These are phyloP conservation scores for Diabrotica virgifera DNA, from an alignment of 1,140 invertebrate species.

Conservation along the genomic window DNA sequence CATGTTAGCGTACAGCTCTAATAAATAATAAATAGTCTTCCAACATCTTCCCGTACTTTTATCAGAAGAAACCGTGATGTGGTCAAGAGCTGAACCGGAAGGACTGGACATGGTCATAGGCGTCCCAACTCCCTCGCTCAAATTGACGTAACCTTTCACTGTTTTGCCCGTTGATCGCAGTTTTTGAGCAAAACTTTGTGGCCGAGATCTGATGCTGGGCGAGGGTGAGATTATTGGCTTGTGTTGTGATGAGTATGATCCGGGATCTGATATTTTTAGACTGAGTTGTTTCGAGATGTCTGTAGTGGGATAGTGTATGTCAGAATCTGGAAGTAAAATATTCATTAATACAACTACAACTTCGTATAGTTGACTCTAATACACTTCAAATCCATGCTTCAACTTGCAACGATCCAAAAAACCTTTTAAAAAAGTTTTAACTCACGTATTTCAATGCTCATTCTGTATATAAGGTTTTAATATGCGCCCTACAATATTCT, in stretches of 20 bases:
- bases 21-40: slow-evolving; percentile 89
- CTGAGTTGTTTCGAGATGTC: slow-evolving; percentile 44
- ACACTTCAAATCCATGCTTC: too few relatives aligned
- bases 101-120: slow-evolving; percentile 65
- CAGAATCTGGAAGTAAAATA: slow-evolving; percentile 17
- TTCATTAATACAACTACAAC: too few relatives aligned
- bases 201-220: slow-evolving; percentile 66
- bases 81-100: slow-evolving; percentile 57
- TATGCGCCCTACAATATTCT: too few relatives aligned
- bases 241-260: slow-evolving; percentile 39
- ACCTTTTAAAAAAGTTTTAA: too few relatives aligned
- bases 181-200: slow-evolving; percentile 84
- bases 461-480: too few relatives aligned
- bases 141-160: slow-evolving; percentile 62
- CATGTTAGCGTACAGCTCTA: slow-evolving; percentile 91
- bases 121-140: slow-evolving; percentile 66
- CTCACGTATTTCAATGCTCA: too few relatives aligned
- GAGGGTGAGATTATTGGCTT: slow-evolving; percentile 56
- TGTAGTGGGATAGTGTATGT: slow-evolving; percentile 35
- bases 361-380: too few relatives aligned
- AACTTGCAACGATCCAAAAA: too few relatives aligned
- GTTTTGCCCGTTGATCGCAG: slow-evolving; percentile 78
- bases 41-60: slow-evolving; percentile 72
- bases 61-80: slow-evolving; percentile 53
- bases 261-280: slow-evolving; percentile 44